These are phyloP conservation scores for Alosa sapidissima DNA, from an alignment of 2,797 vertebrate genomes.

Conservation along the genomic window DNA sequence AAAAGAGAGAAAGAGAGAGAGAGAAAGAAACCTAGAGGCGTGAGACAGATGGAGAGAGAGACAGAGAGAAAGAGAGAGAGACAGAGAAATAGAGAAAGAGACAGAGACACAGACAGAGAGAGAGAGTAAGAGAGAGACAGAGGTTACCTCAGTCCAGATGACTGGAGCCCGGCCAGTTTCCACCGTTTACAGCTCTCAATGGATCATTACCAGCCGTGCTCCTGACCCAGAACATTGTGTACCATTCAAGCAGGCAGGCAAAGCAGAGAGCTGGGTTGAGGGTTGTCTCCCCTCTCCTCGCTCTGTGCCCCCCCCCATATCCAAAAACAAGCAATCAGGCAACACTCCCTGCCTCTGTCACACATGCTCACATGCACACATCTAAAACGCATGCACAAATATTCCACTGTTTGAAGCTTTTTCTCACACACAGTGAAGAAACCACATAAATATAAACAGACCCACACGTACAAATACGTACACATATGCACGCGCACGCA, in stretches of 20 bases:
- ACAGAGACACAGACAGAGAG: conserved; percentile 2
- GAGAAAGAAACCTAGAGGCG: not conserved
- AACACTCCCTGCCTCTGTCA: conserved; percentile 1
- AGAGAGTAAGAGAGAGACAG: conserved; percentile 27
- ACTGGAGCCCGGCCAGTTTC: conserved; percentile 58
- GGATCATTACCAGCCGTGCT: conserved; percentile 49
- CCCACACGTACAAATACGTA: conserved; percentile 46
- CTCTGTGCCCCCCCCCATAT: not conserved
- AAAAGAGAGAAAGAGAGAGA: not conserved
- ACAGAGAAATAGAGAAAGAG: too few species aligned
- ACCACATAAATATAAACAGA: conserved; percentile 37
- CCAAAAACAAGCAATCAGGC: not conserved
- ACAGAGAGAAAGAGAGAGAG: conserved; percentile 15
- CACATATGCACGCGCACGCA: conserved; percentile 38
- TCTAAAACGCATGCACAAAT: conserved; percentile 45
- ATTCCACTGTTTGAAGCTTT: conserved; percentile 4
- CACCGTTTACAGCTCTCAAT: conserved; percentile 39
- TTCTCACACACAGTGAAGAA: conserved; percentile 35
- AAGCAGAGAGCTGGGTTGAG: conserved; percentile 29
- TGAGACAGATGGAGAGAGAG: conserved; percentile 4
- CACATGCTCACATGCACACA: not conserved
- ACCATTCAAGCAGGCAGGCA: conserved; percentile 53
- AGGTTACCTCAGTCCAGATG: conserved; percentile 63
- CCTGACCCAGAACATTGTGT: conserved; percentile 70
- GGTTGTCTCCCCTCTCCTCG: conserved; percentile 45